Base-by-base conservation (phyloP, 2,888 invertebrate species). In the Hedychridium roseum region DNA sequence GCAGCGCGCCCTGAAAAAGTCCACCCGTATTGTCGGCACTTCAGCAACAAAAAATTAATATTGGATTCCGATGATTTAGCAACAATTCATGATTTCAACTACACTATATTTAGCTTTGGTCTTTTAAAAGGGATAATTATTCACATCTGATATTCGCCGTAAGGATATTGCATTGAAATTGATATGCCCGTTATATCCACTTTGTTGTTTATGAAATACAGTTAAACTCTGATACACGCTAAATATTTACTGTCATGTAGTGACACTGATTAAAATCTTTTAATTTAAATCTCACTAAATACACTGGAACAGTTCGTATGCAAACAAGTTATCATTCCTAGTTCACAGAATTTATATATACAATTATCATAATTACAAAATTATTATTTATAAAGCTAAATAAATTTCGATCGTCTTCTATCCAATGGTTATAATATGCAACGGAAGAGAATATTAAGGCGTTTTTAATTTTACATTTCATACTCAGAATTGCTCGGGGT, bases 1-100 rank as follows among this genome's bases (percentile, higher is more conserved):
- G 67, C 59, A 65, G 65, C 67, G 60, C 63, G 55, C 53, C 58
- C 55, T 53, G 34, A 42, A 42, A 49, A 57, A 41, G 39, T 50
- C 50, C 50, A 16, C 6, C 21, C 7, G 2, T 5, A 34, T 26
- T 9, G 32, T 36, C 2, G 14, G 30, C 9, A 42, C 5, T 31
- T 41, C 4, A 37, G 40, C 9, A 23, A 21, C 34, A 15, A 40
- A 9, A 28, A 2, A n/a, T 21, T 21, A 28, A 46, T 30, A 53
- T 27, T 28, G 34, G 44, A 45, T 34, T 42, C 31, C 23, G 3
- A 18, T 2, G 18, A 37, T 37, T 38, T 36, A 34, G n/a, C n/a
- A n/a, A n/a, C 12, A 6, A 15, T 45, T 12, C 37, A 52, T 47
- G 43, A 42, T 27, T 54, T 49, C 44, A 54, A 48, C 38, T 45